Conservation (phyloP, 1,140 invertebrate genomes). For the Drosophila pseudoananassae region DNA sequence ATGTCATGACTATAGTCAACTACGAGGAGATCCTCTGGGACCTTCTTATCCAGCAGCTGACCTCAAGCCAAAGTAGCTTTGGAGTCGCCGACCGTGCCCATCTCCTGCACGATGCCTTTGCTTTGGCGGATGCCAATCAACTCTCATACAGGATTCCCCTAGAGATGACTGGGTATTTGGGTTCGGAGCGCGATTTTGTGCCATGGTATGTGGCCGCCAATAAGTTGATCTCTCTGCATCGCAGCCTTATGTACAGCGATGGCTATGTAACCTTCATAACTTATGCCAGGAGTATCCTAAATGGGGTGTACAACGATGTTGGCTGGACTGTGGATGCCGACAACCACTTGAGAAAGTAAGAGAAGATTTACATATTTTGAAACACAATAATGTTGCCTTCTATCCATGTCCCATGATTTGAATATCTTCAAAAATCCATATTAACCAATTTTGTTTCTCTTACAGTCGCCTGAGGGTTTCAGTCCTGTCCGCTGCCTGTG, state of each 20-base stretch:
- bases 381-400: neutral
- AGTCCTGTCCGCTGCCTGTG: slow-evolving; percentile 87
- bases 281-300: slow-evolving; percentile 85
- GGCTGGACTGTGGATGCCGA: slow-evolving; percentile 86
- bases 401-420: neutral
- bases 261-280: slow-evolving; percentile 87
- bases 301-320: slow-evolving; percentile 85
- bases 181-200: slow-evolving; percentile 88
- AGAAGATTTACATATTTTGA: neutral
- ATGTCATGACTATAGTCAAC: slow-evolving; percentile 95
- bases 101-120: slow-evolving; percentile 94
- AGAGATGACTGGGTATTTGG: slow-evolving; percentile 88
- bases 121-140: slow-evolving; percentile 89
- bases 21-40: slow-evolving; percentile 90
- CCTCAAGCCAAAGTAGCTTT: slow-evolving; percentile 82
- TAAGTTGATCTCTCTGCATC: slow-evolving; percentile 86
- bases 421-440: neutral
- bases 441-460: neutral
- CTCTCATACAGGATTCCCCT: slow-evolving; percentile 88
- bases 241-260: slow-evolving; percentile 85
- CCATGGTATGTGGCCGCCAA: slow-evolving; percentile 89
- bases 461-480: slow-evolving; percentile 85
- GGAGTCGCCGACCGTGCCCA: slow-evolving; percentile 91
- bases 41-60: slow-evolving; percentile 86
- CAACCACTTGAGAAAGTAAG: slow-evolving; percentile 86